phyloP scores from a whole-genome alignment of 35 echinoderm and acorn worm genomes.

The Chiridota heheva region DNA sequence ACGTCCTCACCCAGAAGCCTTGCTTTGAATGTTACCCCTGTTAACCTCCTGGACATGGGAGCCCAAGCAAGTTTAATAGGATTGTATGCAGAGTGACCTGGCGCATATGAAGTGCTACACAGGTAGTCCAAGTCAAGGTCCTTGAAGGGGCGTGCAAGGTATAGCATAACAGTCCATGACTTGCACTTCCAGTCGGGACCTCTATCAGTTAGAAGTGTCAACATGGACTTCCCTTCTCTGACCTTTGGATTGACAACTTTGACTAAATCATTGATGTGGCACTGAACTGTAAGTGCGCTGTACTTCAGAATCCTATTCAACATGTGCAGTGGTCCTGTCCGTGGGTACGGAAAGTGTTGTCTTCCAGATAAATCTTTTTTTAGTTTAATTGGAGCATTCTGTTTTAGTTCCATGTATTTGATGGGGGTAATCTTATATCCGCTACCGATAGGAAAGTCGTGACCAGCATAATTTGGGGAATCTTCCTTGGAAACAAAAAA shows the following conservation, averaged over 20 bases:
- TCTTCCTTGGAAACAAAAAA: slow-evolving; percentile 20
- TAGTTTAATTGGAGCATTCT: not conserved
- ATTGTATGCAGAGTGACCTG: slow-evolving; percentile 36
- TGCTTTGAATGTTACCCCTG: not conserved
- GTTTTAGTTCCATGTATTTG: not conserved
- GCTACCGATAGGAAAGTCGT: slow-evolving; percentile 14
- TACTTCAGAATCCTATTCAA: not conserved
- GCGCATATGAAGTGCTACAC: slow-evolving; percentile 12
- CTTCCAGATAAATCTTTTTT: not conserved
- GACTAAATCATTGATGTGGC: slow-evolving; percentile 7
- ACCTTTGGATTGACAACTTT: not conserved
- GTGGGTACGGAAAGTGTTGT: not conserved
- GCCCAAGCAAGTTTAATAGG: slow-evolving; percentile 48
- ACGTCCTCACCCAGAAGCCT: no score
- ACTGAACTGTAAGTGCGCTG: not conserved
- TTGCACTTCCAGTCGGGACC: slow-evolving; percentile 32
- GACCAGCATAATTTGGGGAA: slow-evolving; percentile 25
- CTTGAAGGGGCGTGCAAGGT: not conserved
- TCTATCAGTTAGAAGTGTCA: slow-evolving; percentile 23
- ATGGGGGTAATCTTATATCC: slow-evolving; percentile 8
- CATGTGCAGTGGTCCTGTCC: not conserved
- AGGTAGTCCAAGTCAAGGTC: slow-evolving; percentile 37
- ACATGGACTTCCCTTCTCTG: not conserved
- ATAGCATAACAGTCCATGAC: slow-evolving; percentile 10
- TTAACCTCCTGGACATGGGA: slow-evolving; percentile 25